Evolutionary conservation across 2,113 vertebrate species (phyloP).

Genomic region (Podiceps cristatus): DNA sequence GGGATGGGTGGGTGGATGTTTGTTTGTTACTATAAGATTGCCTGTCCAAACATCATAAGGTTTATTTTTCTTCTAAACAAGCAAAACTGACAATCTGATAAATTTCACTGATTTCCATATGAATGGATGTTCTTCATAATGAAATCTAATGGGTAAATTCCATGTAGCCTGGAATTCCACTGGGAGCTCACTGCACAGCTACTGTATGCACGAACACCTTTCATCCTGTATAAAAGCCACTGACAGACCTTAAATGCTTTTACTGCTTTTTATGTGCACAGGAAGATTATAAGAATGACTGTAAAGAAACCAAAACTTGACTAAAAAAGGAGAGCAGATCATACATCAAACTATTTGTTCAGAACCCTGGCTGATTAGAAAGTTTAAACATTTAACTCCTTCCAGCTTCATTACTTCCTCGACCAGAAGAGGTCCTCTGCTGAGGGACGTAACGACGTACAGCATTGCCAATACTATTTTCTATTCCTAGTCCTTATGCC

Average conservation of each 20-base stretch:
- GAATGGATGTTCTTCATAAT: not conserved
- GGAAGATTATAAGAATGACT: not conserved
- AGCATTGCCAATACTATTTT: not conserved
- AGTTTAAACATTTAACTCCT: not conserved
- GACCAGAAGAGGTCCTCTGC: not conserved
- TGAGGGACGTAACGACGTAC: not conserved
- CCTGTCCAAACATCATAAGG: rapidly evolving
- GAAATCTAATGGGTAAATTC: not conserved
- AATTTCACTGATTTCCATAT: not conserved
- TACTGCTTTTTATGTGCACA: not conserved
- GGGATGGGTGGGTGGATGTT: rapidly evolving
- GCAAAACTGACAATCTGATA: not conserved
- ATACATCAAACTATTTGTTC: not conserved
- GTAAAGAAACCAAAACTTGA: not conserved
- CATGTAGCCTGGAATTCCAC: not conserved
- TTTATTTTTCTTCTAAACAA: not conserved
- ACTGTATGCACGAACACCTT: not conserved
- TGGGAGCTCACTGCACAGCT: not conserved
- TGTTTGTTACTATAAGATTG: not conserved
- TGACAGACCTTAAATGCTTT: not conserved
- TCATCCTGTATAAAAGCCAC: not conserved
- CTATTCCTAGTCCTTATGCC: not conserved
- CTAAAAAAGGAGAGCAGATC: not conserved
- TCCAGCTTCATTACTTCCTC: not conserved
- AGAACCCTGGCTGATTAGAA: not conserved